Evolutionary conservation across 2,888 invertebrate genomes (phyloP).

Genomic region (Herminia tarsipennalis): DNA sequence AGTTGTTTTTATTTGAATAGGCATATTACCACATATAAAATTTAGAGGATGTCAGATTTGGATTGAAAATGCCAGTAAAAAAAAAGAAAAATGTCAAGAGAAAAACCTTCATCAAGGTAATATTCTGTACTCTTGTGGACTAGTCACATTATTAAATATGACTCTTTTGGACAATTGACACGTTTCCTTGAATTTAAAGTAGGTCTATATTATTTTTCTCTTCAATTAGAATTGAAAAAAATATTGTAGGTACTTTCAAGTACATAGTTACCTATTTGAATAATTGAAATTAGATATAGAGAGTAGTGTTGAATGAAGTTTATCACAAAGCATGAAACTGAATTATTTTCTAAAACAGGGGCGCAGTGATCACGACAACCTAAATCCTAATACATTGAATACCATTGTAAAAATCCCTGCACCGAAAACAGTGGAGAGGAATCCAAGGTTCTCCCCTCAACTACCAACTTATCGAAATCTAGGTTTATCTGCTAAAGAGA

Average conservation of each 20-base stretch:
- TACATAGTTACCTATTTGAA: too few species aligned
- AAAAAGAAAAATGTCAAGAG: slow-evolving; percentile 50
- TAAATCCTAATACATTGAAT: slow-evolving; percentile 48
- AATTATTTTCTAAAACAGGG: slow-evolving; percentile 20
- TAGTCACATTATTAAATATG: too few species aligned
- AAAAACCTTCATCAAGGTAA: slow-evolving; percentile 46
- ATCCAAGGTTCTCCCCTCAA: slow-evolving; percentile 21
- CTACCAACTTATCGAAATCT: slow-evolving; percentile 34
- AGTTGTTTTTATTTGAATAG: too few species aligned
- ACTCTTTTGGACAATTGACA: too few species aligned
- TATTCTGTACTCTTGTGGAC: not conserved
- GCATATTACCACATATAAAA: slow-evolving; percentile 6
- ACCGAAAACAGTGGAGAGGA: slow-evolving; percentile 12
- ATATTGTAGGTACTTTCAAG: too few species aligned
- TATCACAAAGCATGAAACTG: too few species aligned
- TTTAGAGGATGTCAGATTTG: slow-evolving; percentile 28
- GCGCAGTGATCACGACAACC: slow-evolving; percentile 26
- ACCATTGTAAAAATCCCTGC: slow-evolving; percentile 25
- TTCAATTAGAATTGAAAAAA: too few species aligned
- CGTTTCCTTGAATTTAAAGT: too few species aligned
- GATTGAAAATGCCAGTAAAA: slow-evolving; percentile 48
- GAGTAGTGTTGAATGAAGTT: too few species aligned
- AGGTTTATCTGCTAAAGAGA: slow-evolving; percentile 72
- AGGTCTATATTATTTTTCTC: too few species aligned
- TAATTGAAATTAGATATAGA: too few species aligned